Evolutionary conservation across 2,113 vertebrate species (phyloP), one percentile per base, ranked within the genome.

Genomic region (Symphodus melops): DNA sequence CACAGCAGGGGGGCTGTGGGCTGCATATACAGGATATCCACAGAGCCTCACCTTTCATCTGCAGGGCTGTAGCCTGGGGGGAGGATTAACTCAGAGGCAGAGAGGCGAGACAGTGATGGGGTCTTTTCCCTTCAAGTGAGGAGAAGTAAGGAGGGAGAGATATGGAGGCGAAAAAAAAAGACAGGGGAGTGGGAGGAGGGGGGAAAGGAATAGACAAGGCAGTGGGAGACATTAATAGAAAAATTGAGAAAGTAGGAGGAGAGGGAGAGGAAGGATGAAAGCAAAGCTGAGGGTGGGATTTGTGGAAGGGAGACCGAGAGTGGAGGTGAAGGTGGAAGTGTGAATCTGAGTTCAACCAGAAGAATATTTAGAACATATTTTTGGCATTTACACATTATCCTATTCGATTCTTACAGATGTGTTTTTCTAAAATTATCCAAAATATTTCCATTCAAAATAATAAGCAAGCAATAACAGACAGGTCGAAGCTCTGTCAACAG

Each of bases 31-130:
- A 72, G 64, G 77, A 75, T 81, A 77, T 79, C 75, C 71, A 79
- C 72, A 36, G 69, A 83, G 84, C 84, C 81, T 82, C 84, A 88
- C 89, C 86, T 87, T 91, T 93, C 80, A 92, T 89, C 85, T 92
- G 80, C 79, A 72, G 82, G 82, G 54, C 71, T 79, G 70, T 67
- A 77, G 90, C 91, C 88, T 28, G 64, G 77, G 72, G 87, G 76
- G 86, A 52, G 83, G 91, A 93, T 92, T 92, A 91, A 75, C 55
- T 72, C 51, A 17, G 54, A 77, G 62, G 66, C 75, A 81, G 72
- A 80, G 72, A 82, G 77, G 76, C 74, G 66, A 86, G 86, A 86
- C 81, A 77, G 68, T 76, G 77, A 85, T 63, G 78, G 72, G 69
- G 79, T 55, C 72, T 74, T 74, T 75, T 46, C 75, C 64, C 71